Evolutionary conservation across 1,140 invertebrate genomes (phyloP), one percentile per base, ranked within the genome.

Genomic region (Araneus ventricosus): DNA sequence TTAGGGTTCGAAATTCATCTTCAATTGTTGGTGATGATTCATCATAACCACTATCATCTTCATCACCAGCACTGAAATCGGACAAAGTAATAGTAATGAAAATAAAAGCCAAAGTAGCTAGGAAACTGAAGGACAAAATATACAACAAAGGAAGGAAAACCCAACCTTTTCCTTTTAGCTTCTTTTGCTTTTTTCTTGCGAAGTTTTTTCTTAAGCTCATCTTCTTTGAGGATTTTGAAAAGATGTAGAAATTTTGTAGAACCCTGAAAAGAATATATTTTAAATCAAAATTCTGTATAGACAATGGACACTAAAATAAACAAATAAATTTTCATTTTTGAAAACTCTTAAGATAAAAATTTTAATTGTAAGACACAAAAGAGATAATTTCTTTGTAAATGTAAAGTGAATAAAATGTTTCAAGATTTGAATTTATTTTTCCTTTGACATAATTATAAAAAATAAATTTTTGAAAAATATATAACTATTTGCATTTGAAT

Each of bases 171-270:
- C 57, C 45, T 67, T 86, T 92, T 92, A 0, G 30, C 24, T 88
- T 97, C 96, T 95, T 98, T 99, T 94, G 97, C 97, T 30, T 97
- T 94, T 86, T 98, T 96, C 96, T 98, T 99, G 20, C 96, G 95
- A 93, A 97, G 95, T 94, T 96, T 96, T 41, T 96, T 94, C 89
- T 97, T 96, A 0, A 98, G 96, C 95, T 99, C 97, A 67, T 97
- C 97, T 24, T 98, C 96, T 1, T 96, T 95, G 94, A 97, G 97
- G 93, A 99, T 97, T 82, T 97, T 96, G 95, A 99, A 99, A 57
- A 98, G 95, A 96, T 99, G 99, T 20, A 99, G 95, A 17, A 96
- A 95, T 93, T 97, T 97, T 94, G 98, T 98, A 39, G 96, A 97
- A 6, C 98, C 98, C 95, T 96, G 86, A 84, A 95, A 22, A 17